Conservation (phyloP, 2,113 vertebrate species). For the Dermatemys mawii region DNA sequence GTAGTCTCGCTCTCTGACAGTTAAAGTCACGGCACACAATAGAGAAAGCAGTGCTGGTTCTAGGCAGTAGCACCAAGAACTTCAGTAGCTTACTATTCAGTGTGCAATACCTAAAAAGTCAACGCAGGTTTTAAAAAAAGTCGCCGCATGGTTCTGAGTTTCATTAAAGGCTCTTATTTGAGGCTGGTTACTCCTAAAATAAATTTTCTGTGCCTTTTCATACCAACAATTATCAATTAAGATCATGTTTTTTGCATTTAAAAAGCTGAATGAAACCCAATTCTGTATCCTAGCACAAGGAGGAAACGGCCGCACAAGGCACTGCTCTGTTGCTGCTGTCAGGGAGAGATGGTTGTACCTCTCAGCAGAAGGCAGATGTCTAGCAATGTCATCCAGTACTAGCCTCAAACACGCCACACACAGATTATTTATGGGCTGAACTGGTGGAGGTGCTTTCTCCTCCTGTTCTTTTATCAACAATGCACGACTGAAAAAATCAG, state of each 20-base stretch:
- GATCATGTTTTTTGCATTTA: slow-evolving; percentile 37
- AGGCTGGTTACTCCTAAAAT: slow-evolving; percentile 19
- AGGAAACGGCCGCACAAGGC: slow-evolving; percentile 16
- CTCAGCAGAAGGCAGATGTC: slow-evolving; percentile 30
- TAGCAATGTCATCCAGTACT: slow-evolving; percentile 19
- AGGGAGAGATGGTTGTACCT: neutral
- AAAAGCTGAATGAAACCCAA: slow-evolving; percentile 46
- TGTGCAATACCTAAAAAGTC: neutral
- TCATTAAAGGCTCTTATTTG: slow-evolving; percentile 23
- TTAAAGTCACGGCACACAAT: neutral
- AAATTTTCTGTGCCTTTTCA: slow-evolving; percentile 44
- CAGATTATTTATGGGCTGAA: slow-evolving; percentile 63
- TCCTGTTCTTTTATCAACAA: slow-evolving; percentile 74
- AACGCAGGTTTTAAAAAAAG: slow-evolving; percentile 26
- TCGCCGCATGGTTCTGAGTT: neutral
- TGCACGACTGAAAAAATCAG: slow-evolving; percentile 70
- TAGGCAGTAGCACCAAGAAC: neutral
- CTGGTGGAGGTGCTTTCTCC: slow-evolving; percentile 53
- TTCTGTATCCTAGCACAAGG: neutral
- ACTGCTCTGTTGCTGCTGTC: neutral
- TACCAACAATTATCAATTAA: slow-evolving; percentile 1
- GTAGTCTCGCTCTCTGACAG: neutral
- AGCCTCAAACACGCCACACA: slow-evolving; percentile 37
- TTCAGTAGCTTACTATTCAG: slow-evolving; percentile 24
- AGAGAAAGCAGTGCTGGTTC: slow-evolving; percentile 1